phyloP scores from a whole-genome alignment of 2,888 invertebrate genomes.

The Parnassius smintheus region DNA sequence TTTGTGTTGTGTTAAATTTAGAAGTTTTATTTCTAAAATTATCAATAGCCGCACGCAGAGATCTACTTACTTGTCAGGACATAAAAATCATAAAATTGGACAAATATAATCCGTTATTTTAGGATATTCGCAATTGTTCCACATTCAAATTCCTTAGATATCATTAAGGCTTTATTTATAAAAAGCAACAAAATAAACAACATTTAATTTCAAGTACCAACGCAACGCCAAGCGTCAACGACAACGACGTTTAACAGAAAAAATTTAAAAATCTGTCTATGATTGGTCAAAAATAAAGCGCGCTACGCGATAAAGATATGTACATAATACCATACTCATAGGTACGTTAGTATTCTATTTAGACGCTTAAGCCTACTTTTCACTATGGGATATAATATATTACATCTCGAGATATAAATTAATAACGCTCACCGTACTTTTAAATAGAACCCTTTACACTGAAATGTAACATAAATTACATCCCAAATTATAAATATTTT shows the following conservation, averaged over 20 bases:
- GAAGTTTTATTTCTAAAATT: constrained; percentile 54
- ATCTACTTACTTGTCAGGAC: constrained; percentile 44
- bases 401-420: too few species aligned
- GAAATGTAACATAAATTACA: too few species aligned
- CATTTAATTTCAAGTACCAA: constrained; percentile 41
- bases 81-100: constrained; percentile 26
- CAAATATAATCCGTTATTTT: neutral
- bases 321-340: too few species aligned
- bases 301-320: constrained; percentile 29
- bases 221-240: constrained; percentile 61
- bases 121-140: constrained; percentile 3
- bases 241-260: constrained; percentile 56
- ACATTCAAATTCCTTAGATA: constrained; percentile 12
- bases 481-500: too few species aligned
- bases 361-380: neutral
- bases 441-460: too few species aligned
- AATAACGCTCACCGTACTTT: too few species aligned
- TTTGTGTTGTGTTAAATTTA: constrained; percentile 10
- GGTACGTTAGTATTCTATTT: too few species aligned
- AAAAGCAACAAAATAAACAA: constrained; percentile 45
- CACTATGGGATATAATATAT: too few species aligned
- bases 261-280: constrained; percentile 57
- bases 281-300: constrained; percentile 64
- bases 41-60: constrained; percentile 63
- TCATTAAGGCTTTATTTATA: constrained; percentile 29